phyloP scores from a whole-genome alignment of 2,113 vertebrate genomes.

The Colistium nudipinnis region DNA sequence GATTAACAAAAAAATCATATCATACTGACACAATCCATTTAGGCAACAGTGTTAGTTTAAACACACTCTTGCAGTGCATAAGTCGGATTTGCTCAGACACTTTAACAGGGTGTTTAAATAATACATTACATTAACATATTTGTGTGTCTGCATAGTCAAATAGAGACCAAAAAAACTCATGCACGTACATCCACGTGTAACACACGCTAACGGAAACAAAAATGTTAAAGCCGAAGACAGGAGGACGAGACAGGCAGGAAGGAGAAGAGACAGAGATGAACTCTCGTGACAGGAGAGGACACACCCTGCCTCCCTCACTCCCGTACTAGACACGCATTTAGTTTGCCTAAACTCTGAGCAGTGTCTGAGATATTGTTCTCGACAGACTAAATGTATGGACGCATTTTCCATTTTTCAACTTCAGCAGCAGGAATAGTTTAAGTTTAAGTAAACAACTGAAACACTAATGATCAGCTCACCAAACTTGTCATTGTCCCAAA shows the following conservation, averaged over 20 bases:
- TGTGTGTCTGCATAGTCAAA: background rate
- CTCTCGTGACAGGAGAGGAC: slow-evolving; percentile 55
- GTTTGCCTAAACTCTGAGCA: no score
- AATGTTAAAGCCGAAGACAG: slow-evolving; percentile 43
- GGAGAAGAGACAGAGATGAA: slow-evolving; percentile 54
- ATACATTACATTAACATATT: background rate
- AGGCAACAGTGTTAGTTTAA: no score
- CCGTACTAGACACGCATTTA: background rate
- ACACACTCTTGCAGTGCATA: no score
- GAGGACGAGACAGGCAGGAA: slow-evolving; percentile 70
- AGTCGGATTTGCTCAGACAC: background rate
- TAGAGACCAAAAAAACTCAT: no score
- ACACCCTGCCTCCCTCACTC: slow-evolving; percentile 45
- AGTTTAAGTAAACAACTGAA: no score
- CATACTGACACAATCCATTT: background rate
- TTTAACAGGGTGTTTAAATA: background rate
- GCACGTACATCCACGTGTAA: slow-evolving; percentile 7
- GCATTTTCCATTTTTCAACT: no score
- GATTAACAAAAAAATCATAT: background rate
- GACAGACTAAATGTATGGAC: no score
- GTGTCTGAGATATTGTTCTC: no score
- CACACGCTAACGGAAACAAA: slow-evolving; percentile 27
- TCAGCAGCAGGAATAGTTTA: no score
- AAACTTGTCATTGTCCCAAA: background rate
- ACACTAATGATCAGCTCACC: background rate